Conservation (phyloP, 1,140 invertebrate genomes). For the Triops cancriformis region DNA sequence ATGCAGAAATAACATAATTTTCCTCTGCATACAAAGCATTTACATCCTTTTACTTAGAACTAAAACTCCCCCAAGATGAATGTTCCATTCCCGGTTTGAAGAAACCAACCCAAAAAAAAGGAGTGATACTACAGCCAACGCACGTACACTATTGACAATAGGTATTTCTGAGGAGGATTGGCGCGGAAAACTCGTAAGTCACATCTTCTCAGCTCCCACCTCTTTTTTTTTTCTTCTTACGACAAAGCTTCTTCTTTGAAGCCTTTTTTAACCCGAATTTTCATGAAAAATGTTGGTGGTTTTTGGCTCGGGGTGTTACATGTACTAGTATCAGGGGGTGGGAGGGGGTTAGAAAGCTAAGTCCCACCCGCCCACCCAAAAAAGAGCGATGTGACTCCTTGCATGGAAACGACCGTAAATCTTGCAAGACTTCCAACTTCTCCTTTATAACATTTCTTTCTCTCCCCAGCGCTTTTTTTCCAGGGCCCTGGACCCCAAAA, state of each 20-base stretch:
- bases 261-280: neutral
- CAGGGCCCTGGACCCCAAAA: neutral
- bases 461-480: neutral
- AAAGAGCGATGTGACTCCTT: slow-evolving; percentile 10
- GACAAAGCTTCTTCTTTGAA: neutral
- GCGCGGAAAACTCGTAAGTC: neutral
- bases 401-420: slow-evolving; percentile 13
- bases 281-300: neutral
- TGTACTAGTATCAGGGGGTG: neutral
- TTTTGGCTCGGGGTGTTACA: neutral
- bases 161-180: neutral
- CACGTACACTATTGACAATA: neutral
- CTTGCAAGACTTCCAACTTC: neutral
- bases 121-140: neutral
- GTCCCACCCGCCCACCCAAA: too few species aligned
- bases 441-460: neutral
- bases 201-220: neutral
- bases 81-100: neutral
- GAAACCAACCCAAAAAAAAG: too few species aligned
- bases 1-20: neutral
- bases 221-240: neutral
- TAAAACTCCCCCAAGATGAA: neutral
- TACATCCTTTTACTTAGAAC: neutral
- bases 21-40: neutral
- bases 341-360: neutral